Base-by-base conservation (phyloP, 2,113 vertebrate genomes). In the Vanacampus margaritifer region DNA sequence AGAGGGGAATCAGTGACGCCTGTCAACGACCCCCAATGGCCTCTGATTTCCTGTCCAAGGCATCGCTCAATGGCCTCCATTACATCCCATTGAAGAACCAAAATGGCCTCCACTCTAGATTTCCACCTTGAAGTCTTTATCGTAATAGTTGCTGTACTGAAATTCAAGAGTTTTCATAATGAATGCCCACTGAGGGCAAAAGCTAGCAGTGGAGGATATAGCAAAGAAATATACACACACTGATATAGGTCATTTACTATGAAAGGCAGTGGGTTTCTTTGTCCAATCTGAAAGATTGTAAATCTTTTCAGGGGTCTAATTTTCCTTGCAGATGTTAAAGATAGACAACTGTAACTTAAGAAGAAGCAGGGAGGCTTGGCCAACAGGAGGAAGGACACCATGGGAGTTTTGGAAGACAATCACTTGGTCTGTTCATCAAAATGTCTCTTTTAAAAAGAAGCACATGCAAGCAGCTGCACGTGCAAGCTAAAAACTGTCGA, bases 21-120 rank as follows among this genome's bases (percentile, higher is more conserved):
- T 86, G 73, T 88, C 85, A 85, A 73, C 78, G 73, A 86, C 79
- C 83, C 86, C 79, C 82, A 72, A 68, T 51, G 74, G 76, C 81
- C 84, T 78, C 81, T 41, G 37, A 72, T 73, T 85, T 87, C 84
- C 87, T 84, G 83, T 86, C 83, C 80, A 67, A n/a, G 81, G 79
- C 82, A 85, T 76, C 72, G 58, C 60, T 87, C 82, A 85, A 75
- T 75, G 71, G 67, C 80, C 68, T 79, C 68, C 68, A 86, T 89
- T 87, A 88, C 74, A 53, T 84, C 78, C 79, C 82, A 86, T 46
- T 77, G 78, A 81, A 87, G 79, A 85, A 84, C 78, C 81, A 86
- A 88, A 85, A 90, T 87, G 84, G 79, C 82, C 79, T 69, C 75
- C 67, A 69, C 81, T 76, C 69, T 85, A 72, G 71, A 72, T 73